phyloP scores from a whole-genome alignment of 2,113 vertebrate species.

The Chamaea fasciata region DNA sequence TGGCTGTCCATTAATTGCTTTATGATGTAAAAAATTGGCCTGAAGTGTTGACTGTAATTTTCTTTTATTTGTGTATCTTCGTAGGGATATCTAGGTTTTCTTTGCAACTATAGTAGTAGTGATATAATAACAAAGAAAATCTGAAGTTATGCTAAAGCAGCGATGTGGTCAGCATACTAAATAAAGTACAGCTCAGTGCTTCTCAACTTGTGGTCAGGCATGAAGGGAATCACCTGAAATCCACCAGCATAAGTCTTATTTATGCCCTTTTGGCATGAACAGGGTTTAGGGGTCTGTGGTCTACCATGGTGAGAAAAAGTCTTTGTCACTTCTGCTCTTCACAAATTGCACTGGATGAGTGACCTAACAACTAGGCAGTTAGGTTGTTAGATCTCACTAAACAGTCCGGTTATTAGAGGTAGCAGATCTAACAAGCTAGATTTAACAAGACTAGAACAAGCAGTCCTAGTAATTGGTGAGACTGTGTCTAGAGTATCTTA shows the following conservation, averaged over 20 bases:
- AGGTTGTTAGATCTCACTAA: background rate
- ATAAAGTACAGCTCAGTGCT: background rate
- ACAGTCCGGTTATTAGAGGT: background rate
- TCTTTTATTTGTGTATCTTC: background rate
- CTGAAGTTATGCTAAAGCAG: background rate
- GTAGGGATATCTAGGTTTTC: background rate
- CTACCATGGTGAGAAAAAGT: background rate
- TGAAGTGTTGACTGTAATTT: background rate
- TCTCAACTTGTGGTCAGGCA: background rate
- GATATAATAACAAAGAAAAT: background rate
- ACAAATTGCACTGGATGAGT: background rate
- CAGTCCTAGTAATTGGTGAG: background rate
- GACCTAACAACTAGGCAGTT: background rate
- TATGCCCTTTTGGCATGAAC: background rate
- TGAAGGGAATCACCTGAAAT: background rate
- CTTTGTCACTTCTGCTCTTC: background rate
- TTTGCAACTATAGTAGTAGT: background rate
- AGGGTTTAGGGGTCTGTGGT: background rate
- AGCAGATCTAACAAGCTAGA: background rate
- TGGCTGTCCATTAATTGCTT: background rate
- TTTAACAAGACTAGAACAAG: background rate
- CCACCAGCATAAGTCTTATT: background rate
- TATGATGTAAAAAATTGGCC: slow-evolving; percentile 1
- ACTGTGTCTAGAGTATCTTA: background rate
- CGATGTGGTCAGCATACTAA: background rate